Conservation (phyloP, 2,888 invertebrate genomes). For the Cheilosia urbana region DNA sequence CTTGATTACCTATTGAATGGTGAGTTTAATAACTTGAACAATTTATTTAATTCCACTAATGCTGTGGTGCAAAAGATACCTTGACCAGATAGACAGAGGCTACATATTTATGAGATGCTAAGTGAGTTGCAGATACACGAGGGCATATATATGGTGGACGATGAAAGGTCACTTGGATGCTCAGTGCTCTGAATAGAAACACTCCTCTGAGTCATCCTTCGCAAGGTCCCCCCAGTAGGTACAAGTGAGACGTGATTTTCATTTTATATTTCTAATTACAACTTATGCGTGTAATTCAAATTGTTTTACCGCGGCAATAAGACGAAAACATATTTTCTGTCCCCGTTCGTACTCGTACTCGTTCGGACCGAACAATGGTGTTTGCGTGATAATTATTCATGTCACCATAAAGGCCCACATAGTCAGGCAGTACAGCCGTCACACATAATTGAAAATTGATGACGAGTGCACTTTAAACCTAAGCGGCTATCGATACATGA, state of each 20-base stretch:
- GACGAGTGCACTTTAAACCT: conserved; percentile 48
- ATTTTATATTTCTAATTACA: conserved; percentile 25
- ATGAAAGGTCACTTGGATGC: background rate
- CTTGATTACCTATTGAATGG: conserved; percentile 28
- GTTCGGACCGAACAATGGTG: background rate
- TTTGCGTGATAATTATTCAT: conserved; percentile 49
- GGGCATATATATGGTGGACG: background rate
- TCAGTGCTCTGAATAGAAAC: background rate
- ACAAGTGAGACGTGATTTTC: conserved; percentile 48
- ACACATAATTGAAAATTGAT: conserved; percentile 33
- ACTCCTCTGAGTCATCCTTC: too few relatives aligned
- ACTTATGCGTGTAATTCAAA: conserved; percentile 49
- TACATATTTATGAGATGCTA: conserved; percentile 65
- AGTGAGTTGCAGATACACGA: conserved; percentile 4
- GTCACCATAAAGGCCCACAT: conserved; percentile 48
- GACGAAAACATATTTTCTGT: conserved; percentile 35
- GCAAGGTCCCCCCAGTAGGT: background rate
- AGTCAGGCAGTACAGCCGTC: background rate
- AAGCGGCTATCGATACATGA: conserved; percentile 37
- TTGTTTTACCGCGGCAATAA: conserved; percentile 29
- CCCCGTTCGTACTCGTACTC: background rate
- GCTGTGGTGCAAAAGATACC: conserved; percentile 14
- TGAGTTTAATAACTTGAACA: conserved; percentile 27
- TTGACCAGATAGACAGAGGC: conserved; percentile 44
- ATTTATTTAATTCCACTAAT: conserved; percentile 23